Percentiles rank a stretch among this genome's conserved stretches.
These are phyloP conservation scores for Poecilia picta DNA, from an alignment of 2,797 vertebrate species.

Conservation along the genomic window DNA sequence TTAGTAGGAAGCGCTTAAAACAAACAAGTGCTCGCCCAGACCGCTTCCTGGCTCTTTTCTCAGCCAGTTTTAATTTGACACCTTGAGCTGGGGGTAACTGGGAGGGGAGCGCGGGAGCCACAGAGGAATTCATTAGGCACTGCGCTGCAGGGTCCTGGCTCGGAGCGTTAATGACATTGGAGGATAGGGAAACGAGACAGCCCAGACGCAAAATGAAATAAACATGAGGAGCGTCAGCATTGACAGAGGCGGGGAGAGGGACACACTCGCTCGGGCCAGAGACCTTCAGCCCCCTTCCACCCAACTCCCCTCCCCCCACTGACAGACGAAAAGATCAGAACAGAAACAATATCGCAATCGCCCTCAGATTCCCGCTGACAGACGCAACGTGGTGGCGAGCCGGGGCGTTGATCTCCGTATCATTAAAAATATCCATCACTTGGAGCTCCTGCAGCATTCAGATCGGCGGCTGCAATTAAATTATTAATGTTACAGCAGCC, in stretches of 20 bases:
- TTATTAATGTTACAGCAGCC: conserved; percentile 74
- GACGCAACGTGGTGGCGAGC: conserved; percentile 20
- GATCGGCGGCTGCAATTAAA: conserved; percentile 76
- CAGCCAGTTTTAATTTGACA: conserved; percentile 84
- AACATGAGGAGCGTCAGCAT: conserved; percentile 93
- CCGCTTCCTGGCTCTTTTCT: conserved; percentile 44
- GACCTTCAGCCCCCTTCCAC: conserved; percentile 69
- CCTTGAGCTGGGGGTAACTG: conserved; percentile 83
- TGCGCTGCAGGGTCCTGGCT: conserved; percentile 90
- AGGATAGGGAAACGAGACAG: conserved; percentile 93
- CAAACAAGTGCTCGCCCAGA: conserved; percentile 39
- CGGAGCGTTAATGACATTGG: conserved; percentile 92
- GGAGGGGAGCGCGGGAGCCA: conserved; percentile 83
- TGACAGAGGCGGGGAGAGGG: conserved; percentile 74
- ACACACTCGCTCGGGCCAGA: conserved; percentile 72
- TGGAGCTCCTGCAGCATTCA: conserved; percentile 64
- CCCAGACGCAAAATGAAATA: conserved; percentile 92
- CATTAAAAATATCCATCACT: conserved; percentile 76
- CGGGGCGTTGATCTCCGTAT: conserved; percentile 68
- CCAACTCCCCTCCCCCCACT: not conserved
- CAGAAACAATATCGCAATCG: conserved; percentile 64
- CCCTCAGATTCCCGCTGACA: conserved; percentile 61
- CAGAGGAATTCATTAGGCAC: conserved; percentile 96
- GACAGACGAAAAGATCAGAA: conserved; percentile 66
- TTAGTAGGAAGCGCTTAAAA: conserved; percentile 36